Conservation (phyloP, 1,140 invertebrate genomes). For the Zaprionus inermis region DNA sequence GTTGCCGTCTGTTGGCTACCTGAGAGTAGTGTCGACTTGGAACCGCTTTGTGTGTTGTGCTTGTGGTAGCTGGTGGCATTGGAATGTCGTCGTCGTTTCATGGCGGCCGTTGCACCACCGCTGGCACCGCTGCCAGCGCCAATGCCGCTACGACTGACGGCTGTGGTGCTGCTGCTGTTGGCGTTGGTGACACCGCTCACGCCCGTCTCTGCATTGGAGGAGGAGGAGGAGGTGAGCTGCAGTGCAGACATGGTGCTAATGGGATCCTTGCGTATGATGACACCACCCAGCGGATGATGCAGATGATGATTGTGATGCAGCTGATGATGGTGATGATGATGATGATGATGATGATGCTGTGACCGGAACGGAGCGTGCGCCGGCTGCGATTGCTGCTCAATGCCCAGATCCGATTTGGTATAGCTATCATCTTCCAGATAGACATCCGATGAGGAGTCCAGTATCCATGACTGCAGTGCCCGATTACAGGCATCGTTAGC, state of each 20-base stretch:
- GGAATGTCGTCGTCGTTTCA: conserved; percentile 86
- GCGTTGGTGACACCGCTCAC: not conserved
- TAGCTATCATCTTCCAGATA: conserved; percentile 82
- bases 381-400: conserved; percentile 69
- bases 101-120: conserved; percentile 55
- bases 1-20: conserved; percentile 1
- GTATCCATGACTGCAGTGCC: conserved; percentile 72
- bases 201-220: not conserved
- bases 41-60: conserved; percentile 41
- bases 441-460: conserved; percentile 82
- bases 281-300: conserved; percentile 48
- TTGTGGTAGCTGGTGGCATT: conserved; percentile 85
- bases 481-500: conserved; percentile 51
- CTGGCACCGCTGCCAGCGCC: conserved; percentile 27
- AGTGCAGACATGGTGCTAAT: conserved; percentile 87
- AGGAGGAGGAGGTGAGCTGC: conserved; percentile 77
- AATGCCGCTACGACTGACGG: not conserved
- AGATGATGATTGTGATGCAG: conserved; percentile 47
- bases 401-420: conserved; percentile 82
- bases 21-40: conserved; percentile 45
- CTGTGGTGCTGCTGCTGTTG: conserved; percentile 5
- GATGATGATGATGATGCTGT: conserved; percentile 56
- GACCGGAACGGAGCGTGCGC: conserved; percentile 9
- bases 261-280: conserved; percentile 85
- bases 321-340: conserved; percentile 58